Evolutionary conservation across 2,888 invertebrate species (phyloP), one percentile per base, ranked within the genome.

Genomic region (Oscheius sp.): DNA sequence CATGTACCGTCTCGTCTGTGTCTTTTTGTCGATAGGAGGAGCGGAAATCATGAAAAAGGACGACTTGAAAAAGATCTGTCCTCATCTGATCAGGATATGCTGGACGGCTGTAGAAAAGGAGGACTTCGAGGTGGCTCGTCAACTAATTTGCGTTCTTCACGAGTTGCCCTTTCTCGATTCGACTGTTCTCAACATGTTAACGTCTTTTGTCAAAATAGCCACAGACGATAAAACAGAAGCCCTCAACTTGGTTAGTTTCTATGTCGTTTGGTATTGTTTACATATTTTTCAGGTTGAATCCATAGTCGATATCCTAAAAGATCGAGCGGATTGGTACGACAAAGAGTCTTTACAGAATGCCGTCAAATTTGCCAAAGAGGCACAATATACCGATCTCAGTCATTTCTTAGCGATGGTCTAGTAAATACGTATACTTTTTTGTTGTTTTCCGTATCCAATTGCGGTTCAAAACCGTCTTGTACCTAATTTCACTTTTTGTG

Each of bases 21-120:
- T 60, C 10, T 72, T 60, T 48, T 60, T 72, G n/a, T 60, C 72
- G 35, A 72, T 72, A 50, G 72, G 72, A 3, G 70, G 70, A 37
- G 50, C 72, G 21, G n/a, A 62, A 72, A 51, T 72, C n/a, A 21
- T 50, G 35, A 33, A 48, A 4, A 53, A 62, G 13, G 50, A 62
- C 21, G 42, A 57, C 21, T 32, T 72, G 9, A 37, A 53, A 7
- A 72, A 72, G 51, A n/a, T 72, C 1, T 51, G 37, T 33, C 60
- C 60, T 33, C 47, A 53, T 53, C 21, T 63, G 50, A 4, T 62
- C 47, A 11, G 33, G 2, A 33, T 72, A 13, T 60, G 62, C 32
- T 42, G 72, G 37, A 11, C 53, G 35, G 62, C 62, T 48, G 51
- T 72, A 32, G 63, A 51, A 1, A 60, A 42, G 9, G 48, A 63